Evolutionary conservation across 2,888 invertebrate genomes (phyloP).

Genomic region (Tipula confusa): DNA sequence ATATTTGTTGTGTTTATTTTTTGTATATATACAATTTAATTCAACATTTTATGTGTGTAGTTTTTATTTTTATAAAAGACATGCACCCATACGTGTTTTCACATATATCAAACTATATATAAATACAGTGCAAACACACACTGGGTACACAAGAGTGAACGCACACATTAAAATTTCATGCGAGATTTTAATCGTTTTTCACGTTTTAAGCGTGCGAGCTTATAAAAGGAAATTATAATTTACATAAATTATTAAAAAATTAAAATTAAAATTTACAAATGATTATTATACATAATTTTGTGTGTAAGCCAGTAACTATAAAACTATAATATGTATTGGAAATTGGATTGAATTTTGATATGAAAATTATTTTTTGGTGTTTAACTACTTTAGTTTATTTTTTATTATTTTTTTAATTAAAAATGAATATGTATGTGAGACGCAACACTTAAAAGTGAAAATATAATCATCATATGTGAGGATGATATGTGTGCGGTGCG

Average conservation of each 20-base stretch:
- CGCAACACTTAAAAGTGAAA: not conserved
- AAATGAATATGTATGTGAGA: not conserved
- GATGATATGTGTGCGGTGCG: not conserved
- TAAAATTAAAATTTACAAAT: too few species aligned
- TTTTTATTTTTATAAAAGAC: not conserved
- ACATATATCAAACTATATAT: not conserved
- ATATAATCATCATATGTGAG: not conserved
- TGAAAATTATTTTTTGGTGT: not conserved
- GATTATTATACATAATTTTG: not conserved
- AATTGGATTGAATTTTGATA: not conserved
- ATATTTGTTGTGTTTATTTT: not conserved
- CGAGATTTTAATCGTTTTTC: not conserved
- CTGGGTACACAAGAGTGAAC: not conserved
- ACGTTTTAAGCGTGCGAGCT: not conserved
- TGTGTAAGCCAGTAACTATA: not conserved
- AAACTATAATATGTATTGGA: not conserved
- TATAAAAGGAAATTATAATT: conserved; percentile 1
- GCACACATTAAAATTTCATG: not conserved
- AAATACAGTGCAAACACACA: not conserved
- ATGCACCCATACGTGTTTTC: not conserved
- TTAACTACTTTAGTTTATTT: not conserved
- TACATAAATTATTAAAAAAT: not conserved
- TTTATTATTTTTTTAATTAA: too few species aligned
- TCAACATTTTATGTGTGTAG: not conserved
- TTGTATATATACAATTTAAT: not conserved